Base-by-base conservation (phyloP, 2,888 invertebrate species). In the Crocallis elinguaria region DNA sequence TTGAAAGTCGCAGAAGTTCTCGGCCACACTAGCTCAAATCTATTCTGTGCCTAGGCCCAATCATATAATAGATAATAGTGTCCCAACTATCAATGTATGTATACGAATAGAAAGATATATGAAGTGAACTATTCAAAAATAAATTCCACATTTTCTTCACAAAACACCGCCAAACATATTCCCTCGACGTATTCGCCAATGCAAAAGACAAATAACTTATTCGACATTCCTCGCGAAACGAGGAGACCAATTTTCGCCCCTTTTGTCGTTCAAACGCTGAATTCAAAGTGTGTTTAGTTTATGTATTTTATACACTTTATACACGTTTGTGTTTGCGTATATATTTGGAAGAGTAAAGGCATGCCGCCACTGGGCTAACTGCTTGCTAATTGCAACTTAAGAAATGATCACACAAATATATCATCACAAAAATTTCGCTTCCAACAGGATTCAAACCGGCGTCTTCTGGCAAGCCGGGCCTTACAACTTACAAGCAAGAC, bases 181-280 rank as follows among this genome's bases (percentile, higher is more conserved):
- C 45, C 46, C 57, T 39, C 25, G 30, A 50, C 49, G 57, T 65
- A 60, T 68, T 73, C 43, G 45, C 50, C 17, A 69, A 71, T 67
- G 67, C 60, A 69, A 71, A 71, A 71, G 69, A 70, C 71, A 73
- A 71, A 74, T 62, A 74, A 66, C 68, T 71, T 71, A 67, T 59
- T 62, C 62, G 48, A 57, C 56, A 59, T 50, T 57, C 57, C 46
- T 65, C 66, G 57, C 66, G 49, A 69, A 70, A 67, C 66, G 59
- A 62, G 69, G 67, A 70, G 67, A 67, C 68, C 72, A 73, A 69
- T 69, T 67, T 67, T 57, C 75, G 60, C 73, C 60, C 73, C 68
- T 16, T 74, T 76, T 75, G 75, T 75, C 61, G 68, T 32, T 69
- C 49, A 43, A 39, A 48, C 57, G 8, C 14, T 49, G 62, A 65